phyloP scores from a whole-genome alignment of 2,888 invertebrate genomes.

The Graphium colonna region DNA sequence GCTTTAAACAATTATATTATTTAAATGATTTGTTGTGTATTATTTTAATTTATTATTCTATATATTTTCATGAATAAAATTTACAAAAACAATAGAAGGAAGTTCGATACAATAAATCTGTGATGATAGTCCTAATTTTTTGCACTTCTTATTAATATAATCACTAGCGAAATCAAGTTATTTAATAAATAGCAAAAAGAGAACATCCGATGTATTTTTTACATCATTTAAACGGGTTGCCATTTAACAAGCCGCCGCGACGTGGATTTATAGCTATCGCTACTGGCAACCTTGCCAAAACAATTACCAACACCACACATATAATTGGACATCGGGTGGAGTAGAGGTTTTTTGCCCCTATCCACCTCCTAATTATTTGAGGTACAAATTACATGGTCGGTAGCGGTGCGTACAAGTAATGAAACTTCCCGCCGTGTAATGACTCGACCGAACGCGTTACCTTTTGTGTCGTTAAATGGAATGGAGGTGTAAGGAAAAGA shows the following conservation, averaged over 20 bases:
- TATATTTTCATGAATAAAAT: too few relatives aligned
- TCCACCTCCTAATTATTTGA: constrained; percentile 39
- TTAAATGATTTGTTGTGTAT: too few relatives aligned
- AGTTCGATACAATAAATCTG: too few relatives aligned
- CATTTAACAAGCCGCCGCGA: constrained; percentile 10
- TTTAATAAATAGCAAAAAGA: not conserved
- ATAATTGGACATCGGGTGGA: constrained; percentile 31
- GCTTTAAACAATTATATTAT: too few relatives aligned
- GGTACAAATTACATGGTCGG: constrained; percentile 38
- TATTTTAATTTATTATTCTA: too few relatives aligned
- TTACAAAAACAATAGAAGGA: too few relatives aligned
- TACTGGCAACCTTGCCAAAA: constrained; percentile 34
- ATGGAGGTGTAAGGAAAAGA: constrained; percentile 2
- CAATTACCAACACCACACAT: constrained; percentile 30
- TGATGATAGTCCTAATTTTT: too few relatives aligned
- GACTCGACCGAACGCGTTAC: constrained; percentile 33
- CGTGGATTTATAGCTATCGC: constrained; percentile 16
- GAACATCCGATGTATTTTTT: too few relatives aligned
- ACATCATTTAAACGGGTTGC: not conserved
- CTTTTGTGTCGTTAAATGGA: constrained; percentile 29
- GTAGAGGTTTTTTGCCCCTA: constrained; percentile 32
- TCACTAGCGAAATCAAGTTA: not conserved
- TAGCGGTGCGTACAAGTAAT: constrained; percentile 38
- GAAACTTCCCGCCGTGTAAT: constrained; percentile 36
- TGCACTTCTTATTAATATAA: constrained; percentile 5